phyloP scores from a whole-genome alignment of 2,888 invertebrate species.

The Lutraria lutraria region DNA sequence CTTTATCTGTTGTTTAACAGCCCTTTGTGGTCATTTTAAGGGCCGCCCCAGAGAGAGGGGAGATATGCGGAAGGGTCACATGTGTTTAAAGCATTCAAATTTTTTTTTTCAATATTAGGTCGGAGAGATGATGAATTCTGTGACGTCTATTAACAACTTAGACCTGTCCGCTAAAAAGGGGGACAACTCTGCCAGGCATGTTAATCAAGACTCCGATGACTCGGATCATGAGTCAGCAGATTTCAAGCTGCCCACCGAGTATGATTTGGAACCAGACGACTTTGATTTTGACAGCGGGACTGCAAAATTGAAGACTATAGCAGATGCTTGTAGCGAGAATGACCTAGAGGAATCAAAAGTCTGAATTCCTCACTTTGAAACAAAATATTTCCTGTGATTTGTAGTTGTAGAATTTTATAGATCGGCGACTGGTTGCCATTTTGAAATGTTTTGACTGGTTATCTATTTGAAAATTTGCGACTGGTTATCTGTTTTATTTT shows the following conservation, averaged over 20 bases:
- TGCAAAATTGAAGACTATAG: background rate
- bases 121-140: slow-evolving; percentile 75
- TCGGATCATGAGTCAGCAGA: slow-evolving; percentile 56
- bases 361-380: background rate
- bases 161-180: slow-evolving; percentile 55
- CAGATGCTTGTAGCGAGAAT: background rate
- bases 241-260: slow-evolving; percentile 53
- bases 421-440: no score
- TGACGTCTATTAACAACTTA: slow-evolving; percentile 75
- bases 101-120: slow-evolving; percentile 62
- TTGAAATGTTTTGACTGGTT: background rate
- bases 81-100: no score
- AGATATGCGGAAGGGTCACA: no score
- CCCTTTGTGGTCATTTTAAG: no score
- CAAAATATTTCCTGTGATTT: background rate
- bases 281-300: slow-evolving; percentile 39
- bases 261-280: slow-evolving; percentile 57
- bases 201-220: slow-evolving; percentile 56
- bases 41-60: no score
- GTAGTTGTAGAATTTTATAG: background rate
- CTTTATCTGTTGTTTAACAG: no score
- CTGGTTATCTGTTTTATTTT: background rate
- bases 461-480: background rate
- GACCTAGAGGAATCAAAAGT: slow-evolving; percentile 14
- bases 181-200: slow-evolving; percentile 17